phyloP scores from a whole-genome alignment of 2,113 vertebrate species.

The Perccottus glenii region DNA sequence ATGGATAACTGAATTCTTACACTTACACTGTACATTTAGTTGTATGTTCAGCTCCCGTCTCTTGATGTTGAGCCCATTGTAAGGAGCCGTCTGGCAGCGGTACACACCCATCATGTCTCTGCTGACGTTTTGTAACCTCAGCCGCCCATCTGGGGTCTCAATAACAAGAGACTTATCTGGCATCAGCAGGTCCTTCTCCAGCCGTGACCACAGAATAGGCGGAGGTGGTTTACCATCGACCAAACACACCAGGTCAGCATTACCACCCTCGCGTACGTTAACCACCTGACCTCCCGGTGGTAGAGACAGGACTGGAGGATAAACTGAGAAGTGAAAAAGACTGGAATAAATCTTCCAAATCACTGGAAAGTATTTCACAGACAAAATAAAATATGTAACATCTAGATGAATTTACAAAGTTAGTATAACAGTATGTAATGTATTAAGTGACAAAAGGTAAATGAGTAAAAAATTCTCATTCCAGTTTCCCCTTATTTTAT shows the following conservation, averaged over 20 bases:
- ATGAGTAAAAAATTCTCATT: too few relatives aligned
- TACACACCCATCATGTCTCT: constrained; percentile 92
- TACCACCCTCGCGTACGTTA: constrained; percentile 87
- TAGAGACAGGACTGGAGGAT: constrained; percentile 79
- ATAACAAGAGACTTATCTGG: constrained; percentile 80
- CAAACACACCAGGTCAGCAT: constrained; percentile 86
- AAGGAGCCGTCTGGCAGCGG: constrained; percentile 94
- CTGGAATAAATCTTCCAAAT: not conserved
- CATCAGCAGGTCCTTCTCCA: constrained; percentile 90
- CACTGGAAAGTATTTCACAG: too few relatives aligned
- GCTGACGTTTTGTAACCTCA: constrained; percentile 85
- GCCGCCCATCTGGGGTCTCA: constrained; percentile 89
- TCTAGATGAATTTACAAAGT: too few relatives aligned
- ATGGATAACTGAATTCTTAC: not conserved
- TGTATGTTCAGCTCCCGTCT: constrained; percentile 89
- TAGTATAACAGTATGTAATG: too few relatives aligned
- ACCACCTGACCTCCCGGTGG: constrained; percentile 86
- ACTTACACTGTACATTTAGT: constrained; percentile 96
- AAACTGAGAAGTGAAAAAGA: not conserved
- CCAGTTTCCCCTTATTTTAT: too few relatives aligned
- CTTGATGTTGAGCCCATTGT: constrained; percentile 97
- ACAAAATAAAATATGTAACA: too few relatives aligned
- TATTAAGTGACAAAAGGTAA: too few relatives aligned
- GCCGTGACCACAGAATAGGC: constrained; percentile 91
- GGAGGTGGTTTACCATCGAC: constrained; percentile 93